phyloP scores from a whole-genome alignment of 2,888 invertebrate species.

The Noctua janthina region DNA sequence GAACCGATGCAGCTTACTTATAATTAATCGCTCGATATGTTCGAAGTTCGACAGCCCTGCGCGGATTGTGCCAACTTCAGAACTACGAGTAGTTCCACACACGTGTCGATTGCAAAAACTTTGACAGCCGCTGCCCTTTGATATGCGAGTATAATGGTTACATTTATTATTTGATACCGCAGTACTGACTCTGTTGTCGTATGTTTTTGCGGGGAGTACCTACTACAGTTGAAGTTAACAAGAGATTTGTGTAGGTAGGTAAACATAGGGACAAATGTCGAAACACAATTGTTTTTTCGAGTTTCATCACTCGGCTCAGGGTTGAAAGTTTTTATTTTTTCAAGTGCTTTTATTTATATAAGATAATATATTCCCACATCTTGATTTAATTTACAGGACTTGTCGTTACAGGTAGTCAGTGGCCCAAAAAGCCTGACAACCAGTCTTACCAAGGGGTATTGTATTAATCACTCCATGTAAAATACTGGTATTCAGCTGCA shows the following conservation, averaged over 20 bases:
- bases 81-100: slow-evolving; percentile 51
- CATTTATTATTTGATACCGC: slow-evolving; percentile 31
- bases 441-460: too few species aligned
- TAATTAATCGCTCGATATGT: slow-evolving; percentile 60
- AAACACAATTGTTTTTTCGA: background rate
- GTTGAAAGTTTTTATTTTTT: background rate
- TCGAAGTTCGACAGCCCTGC: slow-evolving; percentile 64
- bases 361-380: background rate
- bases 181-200: background rate
- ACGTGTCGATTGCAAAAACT: slow-evolving; percentile 62
- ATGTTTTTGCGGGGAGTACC: background rate
- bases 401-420: too few species aligned
- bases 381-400: background rate
- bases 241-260: too few species aligned
- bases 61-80: slow-evolving; percentile 49
- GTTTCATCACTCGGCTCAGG: background rate
- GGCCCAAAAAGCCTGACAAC: too few species aligned
- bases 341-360: background rate
- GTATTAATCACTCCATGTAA: too few species aligned
- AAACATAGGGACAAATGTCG: background rate
- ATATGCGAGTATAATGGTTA: slow-evolving; percentile 17
- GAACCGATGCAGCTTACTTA: slow-evolving; percentile 24
- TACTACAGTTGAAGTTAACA: too few species aligned
- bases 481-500: too few species aligned
- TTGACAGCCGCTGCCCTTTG: slow-evolving; percentile 61